Base-by-base conservation (phyloP, 2,797 vertebrate species). In the Chaenodraco wilsoni region DNA sequence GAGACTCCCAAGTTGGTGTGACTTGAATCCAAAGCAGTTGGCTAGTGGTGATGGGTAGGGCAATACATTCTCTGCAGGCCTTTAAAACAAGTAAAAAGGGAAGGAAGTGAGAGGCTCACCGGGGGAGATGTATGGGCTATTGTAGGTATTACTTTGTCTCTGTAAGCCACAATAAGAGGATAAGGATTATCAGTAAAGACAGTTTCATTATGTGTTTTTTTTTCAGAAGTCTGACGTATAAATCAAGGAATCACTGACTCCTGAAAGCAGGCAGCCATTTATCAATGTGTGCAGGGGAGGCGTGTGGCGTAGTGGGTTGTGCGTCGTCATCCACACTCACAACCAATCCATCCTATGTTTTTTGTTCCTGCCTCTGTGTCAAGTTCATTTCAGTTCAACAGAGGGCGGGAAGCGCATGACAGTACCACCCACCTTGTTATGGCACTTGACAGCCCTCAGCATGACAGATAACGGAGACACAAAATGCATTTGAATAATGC, bases 401-500 rank as follows among this genome's bases (percentile, higher is more conserved):
- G 78, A 61, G 3, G 72, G 78, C 52, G 58, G 70, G 68, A 87
- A 68, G 84, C 71, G 48, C 79, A 79, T 55, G 56, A 88, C 78
- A 83, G 86, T 41, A 85, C 91, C 92, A 87, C 92, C 90, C 89
- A 94, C 92, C 87, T 91, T 80, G 84, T 85, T 89, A 84, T 87
- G 83, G 77, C 57, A 56, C 69, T 86, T 88, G 92, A 91, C 89
- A 85, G 82, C 81, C 88, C 79, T 78, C 88, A 79, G 89, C 78
- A 60, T 91, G 93, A 93, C 90, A 92, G 90, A 93, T 90, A 89
- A 91, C 89, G 54, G 79, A 84, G 85, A 92, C 89, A 86, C 86
- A 89, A 91, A 92, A 87, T 79, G 65, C 82, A 89, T 90, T 76
- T 93, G 86, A 94, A 94, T 94, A 91, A 91, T 92, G 86, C 82